Conservation (phyloP, 2,113 vertebrate genomes). For the Chionis minor region DNA sequence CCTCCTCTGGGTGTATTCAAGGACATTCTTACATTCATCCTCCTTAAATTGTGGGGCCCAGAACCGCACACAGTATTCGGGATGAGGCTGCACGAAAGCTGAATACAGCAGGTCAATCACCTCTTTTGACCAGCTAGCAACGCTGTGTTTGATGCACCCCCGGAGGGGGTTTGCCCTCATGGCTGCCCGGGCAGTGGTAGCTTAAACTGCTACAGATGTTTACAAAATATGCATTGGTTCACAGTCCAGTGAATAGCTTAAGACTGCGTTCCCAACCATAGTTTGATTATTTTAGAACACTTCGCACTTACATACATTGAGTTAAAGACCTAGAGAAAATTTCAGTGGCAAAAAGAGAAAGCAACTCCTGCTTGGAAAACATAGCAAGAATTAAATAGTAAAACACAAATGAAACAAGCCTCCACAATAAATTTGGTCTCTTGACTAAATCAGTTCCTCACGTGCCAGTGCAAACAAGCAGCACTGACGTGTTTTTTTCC, state of each 20-base stretch:
- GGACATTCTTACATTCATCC: background rate
- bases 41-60: background rate
- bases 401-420: background rate
- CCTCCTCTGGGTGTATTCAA: no score
- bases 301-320: background rate
- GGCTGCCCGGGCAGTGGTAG: background rate
- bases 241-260: background rate
- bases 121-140: background rate
- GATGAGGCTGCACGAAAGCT: rapidly evolving
- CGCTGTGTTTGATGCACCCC: background rate
- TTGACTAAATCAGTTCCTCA: background rate
- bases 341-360: background rate
- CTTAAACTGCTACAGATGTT: background rate
- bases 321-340: background rate
- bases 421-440: background rate
- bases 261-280: background rate
- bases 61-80: background rate
- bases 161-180: background rate
- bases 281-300: background rate
- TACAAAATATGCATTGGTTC: background rate
- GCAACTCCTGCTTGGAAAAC: background rate
- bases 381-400: background rate
- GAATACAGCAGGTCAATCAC: background rate
- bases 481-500: background rate
- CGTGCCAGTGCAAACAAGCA: background rate